These are phyloP conservation scores for Ficedula albicollis DNA, from an alignment of 2,797 vertebrate species.

Conservation along the genomic window DNA sequence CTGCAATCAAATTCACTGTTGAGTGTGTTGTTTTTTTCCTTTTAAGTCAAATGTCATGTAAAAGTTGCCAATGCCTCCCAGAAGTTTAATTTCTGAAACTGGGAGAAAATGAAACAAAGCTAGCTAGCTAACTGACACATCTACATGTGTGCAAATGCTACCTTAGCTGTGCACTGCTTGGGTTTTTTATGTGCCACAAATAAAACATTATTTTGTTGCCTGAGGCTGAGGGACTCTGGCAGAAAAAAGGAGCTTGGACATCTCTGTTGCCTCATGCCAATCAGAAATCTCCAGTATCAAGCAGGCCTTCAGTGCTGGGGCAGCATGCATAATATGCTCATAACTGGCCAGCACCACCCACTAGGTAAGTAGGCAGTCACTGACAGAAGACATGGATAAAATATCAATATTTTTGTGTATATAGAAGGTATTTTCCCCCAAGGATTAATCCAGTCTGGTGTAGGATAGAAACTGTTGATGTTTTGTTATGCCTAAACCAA, in stretches of 20 bases:
- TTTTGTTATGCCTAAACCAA: neutral
- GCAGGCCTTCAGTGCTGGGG: neutral
- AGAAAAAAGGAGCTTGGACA: neutral
- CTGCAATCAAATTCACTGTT: slow-evolving; percentile 2
- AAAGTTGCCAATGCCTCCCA: neutral
- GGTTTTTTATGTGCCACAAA: neutral
- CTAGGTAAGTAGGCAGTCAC: neutral
- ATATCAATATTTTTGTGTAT: neutral
- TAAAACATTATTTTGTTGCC: neutral
- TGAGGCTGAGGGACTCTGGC: neutral
- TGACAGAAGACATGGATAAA: neutral
- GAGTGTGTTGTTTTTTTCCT: neutral
- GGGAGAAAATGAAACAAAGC: neutral
- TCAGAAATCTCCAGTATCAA: neutral
- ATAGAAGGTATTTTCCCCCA: neutral
- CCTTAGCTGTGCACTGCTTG: neutral
- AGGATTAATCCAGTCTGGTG: neutral
- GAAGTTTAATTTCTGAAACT: neutral
- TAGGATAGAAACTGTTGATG: neutral
- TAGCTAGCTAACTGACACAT: neutral
- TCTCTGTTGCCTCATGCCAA: neutral
- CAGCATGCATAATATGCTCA: neutral
- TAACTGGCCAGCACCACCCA: neutral
- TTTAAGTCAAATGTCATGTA: neutral
- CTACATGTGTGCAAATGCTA: neutral